Conservation (phyloP, 2,113 vertebrate genomes). For the Ramphastos sulfuratus region DNA sequence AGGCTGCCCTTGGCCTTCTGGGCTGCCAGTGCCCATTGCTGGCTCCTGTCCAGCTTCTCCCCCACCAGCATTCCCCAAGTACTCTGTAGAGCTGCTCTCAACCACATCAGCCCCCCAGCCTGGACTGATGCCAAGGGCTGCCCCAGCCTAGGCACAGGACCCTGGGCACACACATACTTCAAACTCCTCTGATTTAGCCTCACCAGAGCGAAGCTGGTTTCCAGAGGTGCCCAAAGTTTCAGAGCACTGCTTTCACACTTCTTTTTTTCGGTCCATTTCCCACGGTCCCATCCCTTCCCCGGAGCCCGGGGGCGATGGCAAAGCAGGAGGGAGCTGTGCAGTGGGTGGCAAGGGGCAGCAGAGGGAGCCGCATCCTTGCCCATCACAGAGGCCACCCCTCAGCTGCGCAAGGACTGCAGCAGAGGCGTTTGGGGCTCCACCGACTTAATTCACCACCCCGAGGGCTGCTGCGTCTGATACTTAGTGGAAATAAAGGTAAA, state of each 20-base stretch:
- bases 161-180: not conserved
- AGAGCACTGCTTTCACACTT: not conserved
- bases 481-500: not conserved
- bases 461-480: not conserved
- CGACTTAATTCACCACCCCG: not conserved
- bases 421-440: not conserved
- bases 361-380: constrained; percentile 1
- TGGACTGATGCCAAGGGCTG: no score
- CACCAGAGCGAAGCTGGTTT: not conserved
- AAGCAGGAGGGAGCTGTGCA: not conserved
- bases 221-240: not conserved
- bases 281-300: not conserved
- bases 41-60: no score
- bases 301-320: not conserved
- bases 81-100: no score
- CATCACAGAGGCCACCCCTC: not conserved
- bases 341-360: not conserved
- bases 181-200: not conserved
- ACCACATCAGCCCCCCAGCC: no score
- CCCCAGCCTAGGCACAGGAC: no score
- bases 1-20: no score
- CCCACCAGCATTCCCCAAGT: no score
- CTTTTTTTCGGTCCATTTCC: not conserved
- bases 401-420: not conserved
- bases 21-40: no score